Evolutionary conservation across 2,888 invertebrate species (phyloP), one percentile per base, ranked within the genome.

Genomic region (Embidobia sp.): DNA sequence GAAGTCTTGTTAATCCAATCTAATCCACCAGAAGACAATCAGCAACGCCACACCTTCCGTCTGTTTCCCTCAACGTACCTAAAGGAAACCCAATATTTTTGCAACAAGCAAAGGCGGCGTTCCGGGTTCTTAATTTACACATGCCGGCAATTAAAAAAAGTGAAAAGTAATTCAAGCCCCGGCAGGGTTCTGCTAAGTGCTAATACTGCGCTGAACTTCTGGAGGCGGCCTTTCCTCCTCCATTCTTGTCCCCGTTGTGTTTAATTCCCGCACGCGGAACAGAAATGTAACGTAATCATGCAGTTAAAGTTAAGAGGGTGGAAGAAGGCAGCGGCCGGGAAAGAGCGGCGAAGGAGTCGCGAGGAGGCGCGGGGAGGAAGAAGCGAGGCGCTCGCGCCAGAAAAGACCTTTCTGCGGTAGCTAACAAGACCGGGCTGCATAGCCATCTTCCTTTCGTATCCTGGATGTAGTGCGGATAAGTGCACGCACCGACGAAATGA

Each of bases 291-390:
- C 69, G 69, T 55, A 75, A 75, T 75, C 67, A 69, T 35, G 59
- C 69, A 33, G 53, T 61, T 72, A 79, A 77, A 63, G 69, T 67
- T 67, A 63, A 70, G 72, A 48, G 69, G 64, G 64, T 55, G 77
- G 46, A 77, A 75, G 72, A 46, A 75, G 51, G 57, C 26, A 33
- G 53, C 18, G 42, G 48, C 18, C 37, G 37, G 16, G 19, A 10
- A 10, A 48, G 11, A 49, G 15, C 42, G 37, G 37, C 22, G 35
- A 44, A 48, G 15, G 22, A 13, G 16, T 16, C 5, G 37, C 13
- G 51, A 35, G 37, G 13, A 19, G 22, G 31, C 11, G 19, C n/a
- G 18, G 44, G 51, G 29, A 67, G 63, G 46, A 42, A 53, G 67
- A 18, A 64, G 18, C n/a, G 19, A 7, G 16, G 29, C 11, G 29